A percentile compares a stretch with the other conserved stretches of the same genome.
Conservation (phyloP, 2,113 vertebrate genomes). For the Bostrychus sinensis region DNA sequence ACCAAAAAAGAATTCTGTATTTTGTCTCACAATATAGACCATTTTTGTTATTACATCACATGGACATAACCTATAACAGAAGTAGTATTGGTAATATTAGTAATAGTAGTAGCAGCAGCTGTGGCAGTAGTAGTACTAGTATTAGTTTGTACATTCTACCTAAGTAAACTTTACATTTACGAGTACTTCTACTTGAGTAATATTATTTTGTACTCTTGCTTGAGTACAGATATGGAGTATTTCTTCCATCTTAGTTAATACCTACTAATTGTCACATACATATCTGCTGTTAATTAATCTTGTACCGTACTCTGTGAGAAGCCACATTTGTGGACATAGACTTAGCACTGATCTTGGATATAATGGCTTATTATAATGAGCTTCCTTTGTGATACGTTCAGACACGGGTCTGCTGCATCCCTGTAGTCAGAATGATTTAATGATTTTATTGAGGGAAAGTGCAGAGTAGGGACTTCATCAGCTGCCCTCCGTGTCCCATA, state of each 20-base stretch:
- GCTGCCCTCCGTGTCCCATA: background rate
- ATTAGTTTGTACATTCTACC: too few species aligned
- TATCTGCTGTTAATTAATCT: slow-evolving; percentile 8
- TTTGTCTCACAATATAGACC: too few species aligned
- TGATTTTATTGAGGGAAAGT: background rate
- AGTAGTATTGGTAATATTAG: too few species aligned
- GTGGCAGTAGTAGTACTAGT: too few species aligned
- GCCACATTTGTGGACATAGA: slow-evolving; percentile 1
- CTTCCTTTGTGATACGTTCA: slow-evolving; percentile 39
- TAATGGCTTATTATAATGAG: slow-evolving; percentile 17
- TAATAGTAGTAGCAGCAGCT: too few species aligned
- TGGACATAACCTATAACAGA: too few species aligned
- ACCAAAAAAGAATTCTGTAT: too few species aligned
- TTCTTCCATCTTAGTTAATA: background rate
- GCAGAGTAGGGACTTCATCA: slow-evolving; percentile 9
- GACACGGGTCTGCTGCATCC: slow-evolving; percentile 8
- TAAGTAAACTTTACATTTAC: too few species aligned
- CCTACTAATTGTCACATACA: slow-evolving; percentile 9
- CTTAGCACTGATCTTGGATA: slow-evolving; percentile 17
- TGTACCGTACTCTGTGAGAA: slow-evolving; percentile 20
- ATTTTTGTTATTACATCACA: too few species aligned
- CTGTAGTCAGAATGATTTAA: slow-evolving; percentile 11
- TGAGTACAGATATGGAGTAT: too few species aligned
- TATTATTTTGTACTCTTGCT: too few species aligned
- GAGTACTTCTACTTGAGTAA: too few species aligned